phyloP scores from a whole-genome alignment of 2,888 invertebrate species.

The Antheraea assamensis region DNA sequence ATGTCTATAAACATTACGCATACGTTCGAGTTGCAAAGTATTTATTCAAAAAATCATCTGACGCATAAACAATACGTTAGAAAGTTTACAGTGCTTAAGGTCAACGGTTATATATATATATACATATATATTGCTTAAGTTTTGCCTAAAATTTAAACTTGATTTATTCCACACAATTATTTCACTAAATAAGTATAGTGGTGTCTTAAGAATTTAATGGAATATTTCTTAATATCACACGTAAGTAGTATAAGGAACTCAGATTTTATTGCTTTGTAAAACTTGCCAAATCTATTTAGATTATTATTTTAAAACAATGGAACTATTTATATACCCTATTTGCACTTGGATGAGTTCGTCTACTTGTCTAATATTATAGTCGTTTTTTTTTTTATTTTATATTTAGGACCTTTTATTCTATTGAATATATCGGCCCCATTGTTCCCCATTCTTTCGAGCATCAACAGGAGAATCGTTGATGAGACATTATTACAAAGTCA shows the following conservation, averaged over 20 bases:
- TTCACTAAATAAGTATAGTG: not conserved
- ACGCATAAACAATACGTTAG: slow-evolving; percentile 6
- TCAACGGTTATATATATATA: not conserved
- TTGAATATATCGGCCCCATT: too few relatives aligned
- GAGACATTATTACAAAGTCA: too few relatives aligned
- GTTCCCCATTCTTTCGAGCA: too few relatives aligned
- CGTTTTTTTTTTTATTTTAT: too few relatives aligned
- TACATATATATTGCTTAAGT: not conserved
- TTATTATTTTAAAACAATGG: not conserved
- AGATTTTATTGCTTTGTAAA: not conserved
- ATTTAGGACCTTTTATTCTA: too few relatives aligned
- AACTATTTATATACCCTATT: not conserved
- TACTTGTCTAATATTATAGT: not conserved
- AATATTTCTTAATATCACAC: not conserved
- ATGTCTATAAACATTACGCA: not conserved
- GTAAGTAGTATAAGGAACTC: not conserved
- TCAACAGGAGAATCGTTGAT: too few relatives aligned
- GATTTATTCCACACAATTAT: not conserved
- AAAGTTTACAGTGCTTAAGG: slow-evolving; percentile 9
- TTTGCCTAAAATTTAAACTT: not conserved
- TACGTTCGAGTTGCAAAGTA: not conserved
- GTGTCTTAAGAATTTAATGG: not conserved
- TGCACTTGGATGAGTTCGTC: not conserved
- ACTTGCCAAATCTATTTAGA: not conserved
- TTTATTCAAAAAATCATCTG: slow-evolving; percentile 12